Percentiles rank a stretch among this genome's conserved stretches.
Evolutionary conservation across 2,888 invertebrate species (phyloP).

Genomic region (Bombylius major): DNA sequence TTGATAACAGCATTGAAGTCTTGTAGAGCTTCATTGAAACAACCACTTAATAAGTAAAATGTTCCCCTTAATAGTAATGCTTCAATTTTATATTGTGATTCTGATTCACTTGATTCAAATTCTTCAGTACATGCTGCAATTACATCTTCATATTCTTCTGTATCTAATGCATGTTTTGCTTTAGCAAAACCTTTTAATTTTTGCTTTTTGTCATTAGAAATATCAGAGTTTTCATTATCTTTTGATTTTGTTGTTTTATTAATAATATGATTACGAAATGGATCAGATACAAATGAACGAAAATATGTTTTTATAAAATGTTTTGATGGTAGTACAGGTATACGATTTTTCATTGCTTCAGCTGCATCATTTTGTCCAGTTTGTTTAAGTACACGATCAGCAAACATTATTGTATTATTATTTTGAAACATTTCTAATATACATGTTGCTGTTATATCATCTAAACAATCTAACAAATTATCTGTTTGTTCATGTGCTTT

Average conservation of each 20-base stretch:
- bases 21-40: slow-evolving; percentile 55
- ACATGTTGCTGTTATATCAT: slow-evolving; percentile 88
- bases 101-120: slow-evolving; percentile 47
- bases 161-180: slow-evolving; percentile 56
- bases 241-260: slow-evolving; percentile 3
- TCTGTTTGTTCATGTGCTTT: slow-evolving; percentile 70
- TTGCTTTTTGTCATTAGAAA: slow-evolving; percentile 24
- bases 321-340: slow-evolving; percentile 68
- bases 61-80: slow-evolving; percentile 73
- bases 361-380: slow-evolving; percentile 52
- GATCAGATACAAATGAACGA: slow-evolving; percentile 77
- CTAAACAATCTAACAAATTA: slow-evolving; percentile 67
- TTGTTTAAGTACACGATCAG: slow-evolving; percentile 78
- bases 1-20: slow-evolving; percentile 62
- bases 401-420: slow-evolving; percentile 63
- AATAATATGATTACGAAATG: slow-evolving; percentile 47
- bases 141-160: slow-evolving; percentile 62
- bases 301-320: slow-evolving; percentile 80
- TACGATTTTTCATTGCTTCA: slow-evolving; percentile 55
- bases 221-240: slow-evolving; percentile 15
- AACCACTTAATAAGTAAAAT: slow-evolving; percentile 66
- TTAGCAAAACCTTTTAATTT: slow-evolving; percentile 49
- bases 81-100: slow-evolving; percentile 51
- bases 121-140: slow-evolving; percentile 70
- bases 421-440: slow-evolving; percentile 82